Evolutionary conservation across 64 coral and sea anemone genomes (phyloP).

Genomic region (Porites lutea): DNA sequence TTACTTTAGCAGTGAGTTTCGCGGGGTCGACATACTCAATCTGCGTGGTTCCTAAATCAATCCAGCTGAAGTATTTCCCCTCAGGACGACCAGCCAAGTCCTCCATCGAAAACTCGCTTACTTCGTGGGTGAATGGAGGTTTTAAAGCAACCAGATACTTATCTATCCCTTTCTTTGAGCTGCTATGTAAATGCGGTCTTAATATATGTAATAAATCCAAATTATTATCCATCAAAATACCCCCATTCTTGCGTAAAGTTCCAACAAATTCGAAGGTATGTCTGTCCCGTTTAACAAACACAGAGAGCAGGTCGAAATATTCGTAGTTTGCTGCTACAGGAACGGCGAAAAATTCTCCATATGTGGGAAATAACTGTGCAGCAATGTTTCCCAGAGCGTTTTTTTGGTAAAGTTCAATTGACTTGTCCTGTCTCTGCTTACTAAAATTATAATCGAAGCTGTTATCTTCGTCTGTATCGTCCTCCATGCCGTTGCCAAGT

Average conservation of each 20-base stretch:
- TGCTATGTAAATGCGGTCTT: slow-evolving; percentile 80
- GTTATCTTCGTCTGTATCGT: not conserved
- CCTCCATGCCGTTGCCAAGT: not conserved
- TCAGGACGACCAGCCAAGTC: slow-evolving; percentile 72
- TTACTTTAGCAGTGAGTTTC: slow-evolving; percentile 75
- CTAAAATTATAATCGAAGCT: not conserved
- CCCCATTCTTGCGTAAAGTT: slow-evolving; percentile 85
- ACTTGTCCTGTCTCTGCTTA: not conserved
- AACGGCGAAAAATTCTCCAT: slow-evolving; percentile 74
- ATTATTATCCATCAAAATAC: slow-evolving; percentile 38
- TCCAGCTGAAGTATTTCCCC: slow-evolving; percentile 87
- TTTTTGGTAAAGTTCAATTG: slow-evolving; percentile 60
- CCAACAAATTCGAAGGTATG: slow-evolving; percentile 69
- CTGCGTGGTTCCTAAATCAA: slow-evolving; percentile 80
- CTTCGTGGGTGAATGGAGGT: slow-evolving; percentile 67
- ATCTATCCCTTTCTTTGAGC: slow-evolving; percentile 66
- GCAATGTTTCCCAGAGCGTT: slow-evolving; percentile 74
- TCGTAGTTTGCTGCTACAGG: slow-evolving; percentile 23
- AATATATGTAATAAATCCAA: slow-evolving; percentile 40
- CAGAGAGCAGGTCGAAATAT: slow-evolving; percentile 77
- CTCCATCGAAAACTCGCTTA: slow-evolving; percentile 58
- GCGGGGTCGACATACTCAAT: slow-evolving; percentile 68
- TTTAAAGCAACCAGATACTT: slow-evolving; percentile 57
- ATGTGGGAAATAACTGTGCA: slow-evolving; percentile 52
- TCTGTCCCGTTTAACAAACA: slow-evolving; percentile 67